A percentile compares a stretch with the other conserved stretches of the same genome.
Conservation (phyloP, 2,888 invertebrate species). For the Tridacna crocea region DNA sequence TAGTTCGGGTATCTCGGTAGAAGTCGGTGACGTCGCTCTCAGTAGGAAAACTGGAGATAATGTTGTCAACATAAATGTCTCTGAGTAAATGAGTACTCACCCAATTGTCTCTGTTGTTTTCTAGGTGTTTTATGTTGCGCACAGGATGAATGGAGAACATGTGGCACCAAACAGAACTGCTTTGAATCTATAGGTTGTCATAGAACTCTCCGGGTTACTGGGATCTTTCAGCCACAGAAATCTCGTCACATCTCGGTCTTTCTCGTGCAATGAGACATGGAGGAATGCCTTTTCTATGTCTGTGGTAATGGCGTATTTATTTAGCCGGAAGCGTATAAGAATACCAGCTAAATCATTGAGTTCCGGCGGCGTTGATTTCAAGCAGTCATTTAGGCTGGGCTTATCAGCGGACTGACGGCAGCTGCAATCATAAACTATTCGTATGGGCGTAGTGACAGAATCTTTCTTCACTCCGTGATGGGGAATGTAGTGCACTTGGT, state of each 20-base stretch:
- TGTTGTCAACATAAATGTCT: conserved; percentile 45
- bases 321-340: conserved; percentile 8
- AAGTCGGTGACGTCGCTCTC: conserved; percentile 16
- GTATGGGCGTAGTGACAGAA: too few relatives aligned
- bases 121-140: too few relatives aligned
- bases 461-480: too few relatives aligned
- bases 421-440: too few relatives aligned
- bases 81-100: conserved; percentile 1
- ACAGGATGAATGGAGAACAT: conserved; percentile 36
- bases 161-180: conserved; percentile 30
- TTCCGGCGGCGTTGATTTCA: conserved; percentile 40
- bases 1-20: conserved; percentile 23
- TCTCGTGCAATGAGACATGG: conserved; percentile 29
- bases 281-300: conserved; percentile 48
- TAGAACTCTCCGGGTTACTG: conserved; percentile 19
- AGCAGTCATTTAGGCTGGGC: conserved; percentile 39
- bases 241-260: conserved; percentile 42
- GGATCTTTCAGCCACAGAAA: conserved; percentile 47
- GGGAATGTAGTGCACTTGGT: too few relatives aligned
- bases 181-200: conserved; percentile 27
- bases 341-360: conserved; percentile 32
- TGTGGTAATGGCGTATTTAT: conserved; percentile 14
- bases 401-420: too few relatives aligned
- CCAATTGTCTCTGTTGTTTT: conserved; percentile 13
- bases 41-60: conserved; percentile 29